Evolutionary conservation across 2,797 vertebrate species (phyloP), one percentile per base, ranked within the genome.

Genomic region (Cyprinodon diabolis): DNA sequence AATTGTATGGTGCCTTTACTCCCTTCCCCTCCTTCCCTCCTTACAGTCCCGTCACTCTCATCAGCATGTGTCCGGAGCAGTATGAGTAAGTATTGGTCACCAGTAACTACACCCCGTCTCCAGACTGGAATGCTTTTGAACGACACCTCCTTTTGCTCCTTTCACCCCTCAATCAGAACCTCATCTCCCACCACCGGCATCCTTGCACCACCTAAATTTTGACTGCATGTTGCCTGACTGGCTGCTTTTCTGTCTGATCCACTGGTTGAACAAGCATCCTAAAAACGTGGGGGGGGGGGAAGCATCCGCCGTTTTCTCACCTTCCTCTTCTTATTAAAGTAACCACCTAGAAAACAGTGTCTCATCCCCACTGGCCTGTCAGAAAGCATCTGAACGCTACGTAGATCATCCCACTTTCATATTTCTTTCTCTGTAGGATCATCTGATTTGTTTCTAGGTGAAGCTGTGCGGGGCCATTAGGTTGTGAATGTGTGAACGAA

Each of bases 11-110:
- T 89, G 79, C 86, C 79, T 89, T 69, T 70, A 77, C 70, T 48
- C 74, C 77, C 87, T 73, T 87, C 86, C 90, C 82, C 78, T 90
- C 55, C 85, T 84, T 79, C 82, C 80, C 66, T 91, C 63, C 83
- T 93, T 95, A 81, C 97, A 99, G 98, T 94, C 97, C 98, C 77
- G 94, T 99, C 93, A 99, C 98, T 80, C 97, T 99, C 95, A 99
- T 99, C 97, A 98, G 97, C 95, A 98, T 99, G 97, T 99, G 98
- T 96, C 98, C 98, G 84, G 98, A 99, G 92, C 96, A 98, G 93
- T 99, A 97, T 84, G 98, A 99, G 98, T 99, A 93, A 99, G 98
- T 99, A 99, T 95, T 87, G 75, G 60, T 52, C 83, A 77, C 69
- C 83, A 57, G 73, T 66, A 60, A 72, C 81, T 69, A 23, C 67